phyloP scores from a whole-genome alignment of 2,888 invertebrate species.

The Volucella zonaria region DNA sequence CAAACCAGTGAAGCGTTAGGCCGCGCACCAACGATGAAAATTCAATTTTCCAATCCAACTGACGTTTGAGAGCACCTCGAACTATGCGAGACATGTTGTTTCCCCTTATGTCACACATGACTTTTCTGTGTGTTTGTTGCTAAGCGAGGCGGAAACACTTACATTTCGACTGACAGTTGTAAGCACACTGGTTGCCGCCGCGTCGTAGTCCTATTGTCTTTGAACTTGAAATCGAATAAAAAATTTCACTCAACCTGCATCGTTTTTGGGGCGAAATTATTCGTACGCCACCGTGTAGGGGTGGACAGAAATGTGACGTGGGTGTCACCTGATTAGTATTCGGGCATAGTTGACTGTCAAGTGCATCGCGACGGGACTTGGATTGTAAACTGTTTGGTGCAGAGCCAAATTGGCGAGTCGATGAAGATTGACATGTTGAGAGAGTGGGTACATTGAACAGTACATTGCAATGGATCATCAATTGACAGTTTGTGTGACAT shows the following conservation, averaged over 20 bases:
- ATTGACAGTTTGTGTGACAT: too few species aligned
- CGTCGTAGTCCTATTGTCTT: slow-evolving; percentile 46
- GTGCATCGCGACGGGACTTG: neutral
- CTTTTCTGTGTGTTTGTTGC: slow-evolving; percentile 8
- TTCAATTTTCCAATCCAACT: slow-evolving; percentile 32
- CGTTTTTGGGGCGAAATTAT: slow-evolving; percentile 49
- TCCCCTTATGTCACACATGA: slow-evolving; percentile 29
- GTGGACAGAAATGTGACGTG: slow-evolving; percentile 17
- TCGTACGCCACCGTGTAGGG: slow-evolving; percentile 21
- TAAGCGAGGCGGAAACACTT: slow-evolving; percentile 40
- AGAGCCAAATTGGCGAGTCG: neutral
- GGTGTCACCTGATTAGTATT: slow-evolving; percentile 29
- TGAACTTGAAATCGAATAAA: slow-evolving; percentile 61
- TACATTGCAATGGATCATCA: too few species aligned
- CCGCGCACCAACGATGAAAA: slow-evolving; percentile 44
- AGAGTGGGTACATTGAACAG: neutral
- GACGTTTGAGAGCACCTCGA: neutral
- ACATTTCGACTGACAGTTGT: neutral
- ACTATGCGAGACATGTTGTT: slow-evolving; percentile 7
- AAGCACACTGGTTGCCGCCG: neutral
- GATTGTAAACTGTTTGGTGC: slow-evolving; percentile 7
- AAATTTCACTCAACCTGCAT: slow-evolving; percentile 33
- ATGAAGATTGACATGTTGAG: slow-evolving; percentile 7
- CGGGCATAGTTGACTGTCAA: slow-evolving; percentile 5
- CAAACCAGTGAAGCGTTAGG: slow-evolving; percentile 41